Conservation (phyloP, 2,888 invertebrate genomes). For the Antitype chi region DNA sequence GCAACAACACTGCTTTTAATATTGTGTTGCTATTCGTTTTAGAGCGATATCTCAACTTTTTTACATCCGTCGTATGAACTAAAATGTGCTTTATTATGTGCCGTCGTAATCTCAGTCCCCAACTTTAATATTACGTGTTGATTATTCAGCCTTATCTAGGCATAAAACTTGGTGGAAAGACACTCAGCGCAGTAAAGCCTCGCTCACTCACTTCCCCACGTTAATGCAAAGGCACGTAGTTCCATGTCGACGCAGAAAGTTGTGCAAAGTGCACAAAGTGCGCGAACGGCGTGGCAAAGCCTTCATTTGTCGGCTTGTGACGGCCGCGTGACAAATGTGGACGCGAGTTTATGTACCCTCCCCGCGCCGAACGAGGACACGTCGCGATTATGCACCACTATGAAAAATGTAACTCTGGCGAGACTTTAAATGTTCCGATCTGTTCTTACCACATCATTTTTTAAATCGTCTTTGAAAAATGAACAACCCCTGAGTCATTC, state of each 20-base stretch:
- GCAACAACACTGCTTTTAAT: conserved; percentile 23
- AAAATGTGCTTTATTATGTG: conserved; percentile 58
- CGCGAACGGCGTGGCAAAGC: conserved; percentile 88
- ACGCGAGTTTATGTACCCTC: conserved; percentile 84
- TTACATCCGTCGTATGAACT: conserved; percentile 18
- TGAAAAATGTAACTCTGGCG: conserved; percentile 80
- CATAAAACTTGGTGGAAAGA: conserved; percentile 86
- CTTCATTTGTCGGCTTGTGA: conserved; percentile 91
- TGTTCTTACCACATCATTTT: conserved; percentile 59
- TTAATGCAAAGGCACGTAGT: conserved; percentile 90
- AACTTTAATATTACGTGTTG: conserved; percentile 82
- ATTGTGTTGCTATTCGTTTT: conserved; percentile 23
- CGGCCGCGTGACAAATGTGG: conserved; percentile 90
- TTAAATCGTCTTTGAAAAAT: conserved; percentile 61
- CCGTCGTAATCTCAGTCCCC: conserved; percentile 59
- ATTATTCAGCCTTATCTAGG: conserved; percentile 86
- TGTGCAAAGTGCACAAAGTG: conserved; percentile 90
- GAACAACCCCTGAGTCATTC: conserved; percentile 76
- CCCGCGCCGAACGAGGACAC: conserved; percentile 75
- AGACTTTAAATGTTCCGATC: conserved; percentile 67
- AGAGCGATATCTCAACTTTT: conserved; percentile 25
- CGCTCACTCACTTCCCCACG: conserved; percentile 85
- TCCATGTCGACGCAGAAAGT: conserved; percentile 88
- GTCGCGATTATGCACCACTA: conserved; percentile 83
- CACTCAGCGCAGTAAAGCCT: conserved; percentile 84